Evolutionary conservation across 2,113 vertebrate species (phyloP), one percentile per base, ranked within the genome.

Genomic region (Eclectus roratus): DNA sequence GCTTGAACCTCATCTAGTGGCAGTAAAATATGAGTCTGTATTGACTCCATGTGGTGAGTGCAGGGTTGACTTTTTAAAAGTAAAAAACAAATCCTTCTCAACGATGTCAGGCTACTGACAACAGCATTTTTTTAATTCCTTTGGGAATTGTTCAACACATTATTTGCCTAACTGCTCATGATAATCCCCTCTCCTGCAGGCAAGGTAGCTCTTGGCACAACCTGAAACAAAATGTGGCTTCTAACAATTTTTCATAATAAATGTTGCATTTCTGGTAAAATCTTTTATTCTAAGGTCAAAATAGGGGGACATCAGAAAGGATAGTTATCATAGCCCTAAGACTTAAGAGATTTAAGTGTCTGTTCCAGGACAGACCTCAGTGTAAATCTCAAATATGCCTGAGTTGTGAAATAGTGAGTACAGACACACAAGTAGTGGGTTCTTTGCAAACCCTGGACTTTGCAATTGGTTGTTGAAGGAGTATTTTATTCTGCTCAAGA

Each of bases 61-160:
- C 55, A 91, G 72, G 76, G 37, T 5, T 76, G 33, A 78, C 21
- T 81, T 49, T 1, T 16, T 12, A 3, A 60, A 53, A 43, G 50
- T 31, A 12, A 8, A 27, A 70, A 41, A 29, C 17, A 53, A 46
- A 50, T 13, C 2, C 6, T 31, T 14, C 80, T 91, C 68, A 94
- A 83, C 78, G 28, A 94, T 56, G 41, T 39, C 70, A 89, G 55
- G 35, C 39, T 93, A 80, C 52, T 89, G 78, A 84, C 39, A 70
- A 85, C 0, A 27, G 25, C 7, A 13, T 25, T 78, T 93, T 61
- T 71, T 63, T 33, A 89, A 93, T 39, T 72, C n/a, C n/a, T 13
- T 64, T 84, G 53, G 70, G 41, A 88, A 89, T 79, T 20, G 27
- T 70, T 66, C 85, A 77, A 77, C 41, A 61, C 11, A 5, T 73